Conservation (phyloP, 2,797 vertebrate species). For the Ctenosaura bakeri region DNA sequence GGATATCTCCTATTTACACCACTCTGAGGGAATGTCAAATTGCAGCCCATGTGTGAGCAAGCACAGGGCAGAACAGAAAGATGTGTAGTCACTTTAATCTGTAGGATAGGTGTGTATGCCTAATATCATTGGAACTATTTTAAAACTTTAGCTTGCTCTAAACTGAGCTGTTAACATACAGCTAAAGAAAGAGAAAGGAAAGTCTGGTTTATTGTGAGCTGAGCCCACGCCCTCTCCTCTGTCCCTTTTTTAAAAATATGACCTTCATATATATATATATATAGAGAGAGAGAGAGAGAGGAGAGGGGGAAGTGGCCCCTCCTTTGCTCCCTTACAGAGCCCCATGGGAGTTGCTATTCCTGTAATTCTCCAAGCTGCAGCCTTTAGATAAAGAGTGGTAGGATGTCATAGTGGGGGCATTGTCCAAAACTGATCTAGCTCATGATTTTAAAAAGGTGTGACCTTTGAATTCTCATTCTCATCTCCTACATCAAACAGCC, state of each 20-base stretch:
- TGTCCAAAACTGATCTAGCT: slow-evolving; percentile 55
- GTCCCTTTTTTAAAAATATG: not conserved
- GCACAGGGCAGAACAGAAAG: too few relatives aligned
- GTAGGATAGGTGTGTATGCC: not conserved
- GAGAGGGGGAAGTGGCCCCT: not conserved
- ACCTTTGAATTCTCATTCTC: slow-evolving; percentile 55
- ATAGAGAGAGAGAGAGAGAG: not conserved
- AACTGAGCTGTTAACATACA: not conserved
- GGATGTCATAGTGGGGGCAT: not conserved
- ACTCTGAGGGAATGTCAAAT: too few relatives aligned
- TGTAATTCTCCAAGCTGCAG: slow-evolving; percentile 51
- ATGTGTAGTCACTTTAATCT: too few relatives aligned
- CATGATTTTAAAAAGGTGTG: not conserved
- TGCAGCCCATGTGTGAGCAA: too few relatives aligned
- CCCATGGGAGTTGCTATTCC: slow-evolving; percentile 61
- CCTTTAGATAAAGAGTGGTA: slow-evolving; percentile 62
- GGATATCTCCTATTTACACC: too few relatives aligned
- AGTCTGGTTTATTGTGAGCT: not conserved
- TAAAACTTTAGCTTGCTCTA: not conserved
- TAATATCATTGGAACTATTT: not conserved
- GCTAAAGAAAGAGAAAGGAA: not conserved
- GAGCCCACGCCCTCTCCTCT: not conserved
- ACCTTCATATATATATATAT: not conserved
- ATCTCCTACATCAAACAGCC: not conserved
- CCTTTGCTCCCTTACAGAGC: not conserved